Evolutionary conservation across 2,113 vertebrate genomes (phyloP), one percentile per base, ranked within the genome.

Genomic region (Anguilla japonica): DNA sequence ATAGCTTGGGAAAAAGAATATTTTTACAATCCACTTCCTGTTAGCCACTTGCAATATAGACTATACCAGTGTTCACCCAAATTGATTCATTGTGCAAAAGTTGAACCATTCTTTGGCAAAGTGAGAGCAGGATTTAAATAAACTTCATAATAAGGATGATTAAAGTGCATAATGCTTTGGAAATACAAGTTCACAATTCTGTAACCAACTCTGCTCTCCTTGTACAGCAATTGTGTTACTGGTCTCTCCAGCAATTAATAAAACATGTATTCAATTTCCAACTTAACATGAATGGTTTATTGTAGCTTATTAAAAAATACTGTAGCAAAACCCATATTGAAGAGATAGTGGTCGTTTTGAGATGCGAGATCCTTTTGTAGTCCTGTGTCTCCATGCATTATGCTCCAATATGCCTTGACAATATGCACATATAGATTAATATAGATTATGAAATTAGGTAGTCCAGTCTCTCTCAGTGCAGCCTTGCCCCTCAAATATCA

Each of bases 71-170:
- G 94, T 93, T 94, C n/a, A 75, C 40, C 80, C 41, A 40, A 85
- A 57, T 26, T n/a, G n/a, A 84, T 18, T 16, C 39, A 75, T 41
- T 56, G 13, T 41, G 78, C n/a, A 86, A 41, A 46, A 46, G 16
- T 84, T 50, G 56, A 85, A 83, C 46, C 56, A 82, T 81, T 92
- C 91, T 95, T 94, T 94, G 93, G 93, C 93, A 88, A 88, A 89
- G 90, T 88, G 22, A 91, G 89, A 91, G 75, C 84, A 85, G 87
- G 86, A 82, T 63, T 87, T 89, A 39, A 90, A 83, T 86, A 26
- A 79, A 87, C 87, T 89, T 60, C 84, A 16, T 84, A 88, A 86
- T 20, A 85, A 85, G 43, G 41, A 85, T 88, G 88, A 88, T 78
- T 93, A 92, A 95, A 94, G 92, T 94, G 91, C 93, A 87, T 78